These are phyloP conservation scores for Laticauda laticaudata DNA, from an alignment of 2,113 vertebrate genomes.

Conservation along the genomic window DNA sequence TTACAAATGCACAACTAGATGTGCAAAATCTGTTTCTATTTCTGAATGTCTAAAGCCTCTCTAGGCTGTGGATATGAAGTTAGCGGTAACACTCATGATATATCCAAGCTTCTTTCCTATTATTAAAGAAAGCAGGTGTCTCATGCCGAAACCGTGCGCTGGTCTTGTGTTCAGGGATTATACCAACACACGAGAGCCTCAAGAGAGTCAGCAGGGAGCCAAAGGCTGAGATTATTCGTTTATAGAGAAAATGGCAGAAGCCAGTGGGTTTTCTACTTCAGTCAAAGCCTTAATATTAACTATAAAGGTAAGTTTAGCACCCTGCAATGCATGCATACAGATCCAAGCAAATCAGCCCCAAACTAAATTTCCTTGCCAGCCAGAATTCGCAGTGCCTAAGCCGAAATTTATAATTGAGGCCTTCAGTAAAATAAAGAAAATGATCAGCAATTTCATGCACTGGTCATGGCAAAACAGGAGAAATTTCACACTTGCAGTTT, in stretches of 20 bases:
- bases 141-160: background rate
- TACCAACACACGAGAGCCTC: background rate
- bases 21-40: background rate
- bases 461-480: slow-evolving; percentile 32
- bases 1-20: background rate
- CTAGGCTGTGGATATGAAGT: background rate
- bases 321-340: background rate
- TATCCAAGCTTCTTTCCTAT: background rate
- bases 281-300: slow-evolving; percentile 31
- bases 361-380: slow-evolving; percentile 49
- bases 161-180: background rate
- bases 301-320: slow-evolving; percentile 18
- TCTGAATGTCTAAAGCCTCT: background rate
- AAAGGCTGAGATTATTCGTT: background rate
- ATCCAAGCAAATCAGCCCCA: slow-evolving; percentile 42
- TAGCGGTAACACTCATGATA: background rate
- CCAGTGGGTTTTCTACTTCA: background rate
- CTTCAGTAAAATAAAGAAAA: slow-evolving; percentile 46
- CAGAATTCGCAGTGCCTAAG: slow-evolving; percentile 37
- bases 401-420: slow-evolving; percentile 35
- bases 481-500: slow-evolving; percentile 50
- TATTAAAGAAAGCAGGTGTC: background rate
- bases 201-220: slow-evolving; percentile 18
- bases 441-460: slow-evolving; percentile 46
- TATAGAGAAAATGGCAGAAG: slow-evolving; percentile 22